phyloP scores from a whole-genome alignment of 2,797 vertebrate species.

The Nasua narica region DNA sequence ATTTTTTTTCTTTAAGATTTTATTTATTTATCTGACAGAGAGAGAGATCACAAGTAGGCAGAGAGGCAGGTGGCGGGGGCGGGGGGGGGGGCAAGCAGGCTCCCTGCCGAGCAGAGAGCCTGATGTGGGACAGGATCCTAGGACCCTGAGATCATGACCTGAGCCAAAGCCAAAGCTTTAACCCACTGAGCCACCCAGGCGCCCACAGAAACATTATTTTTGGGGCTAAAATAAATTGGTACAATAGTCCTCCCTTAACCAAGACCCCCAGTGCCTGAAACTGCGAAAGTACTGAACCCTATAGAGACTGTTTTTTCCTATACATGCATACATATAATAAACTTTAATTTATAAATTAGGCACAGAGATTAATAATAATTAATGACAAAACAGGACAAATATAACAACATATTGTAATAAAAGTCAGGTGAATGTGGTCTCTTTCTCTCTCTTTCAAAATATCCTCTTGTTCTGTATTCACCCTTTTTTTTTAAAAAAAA shows the following conservation, averaged over 20 bases:
- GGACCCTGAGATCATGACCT: no score
- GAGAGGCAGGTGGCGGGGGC: no score
- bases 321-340: neutral
- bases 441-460: neutral
- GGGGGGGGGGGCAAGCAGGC: no score
- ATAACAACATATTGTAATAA: neutral
- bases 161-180: no score
- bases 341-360: neutral
- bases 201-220: no score
- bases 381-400: neutral
- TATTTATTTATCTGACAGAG: no score
- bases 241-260: neutral
- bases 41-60: no score
- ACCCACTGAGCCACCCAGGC: no score
- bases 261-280: neutral
- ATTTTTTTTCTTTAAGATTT: no score
- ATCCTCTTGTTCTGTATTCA: neutral
- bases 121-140: no score
- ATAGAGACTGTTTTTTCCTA: neutral
- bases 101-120: no score
- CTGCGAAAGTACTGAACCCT: neutral
- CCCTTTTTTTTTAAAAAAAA: neutral
- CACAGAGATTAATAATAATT: neutral
- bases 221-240: neutral
- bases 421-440: neutral